Percentiles rank a stretch among this genome's conserved stretches.
Conservation (phyloP, 2,113 vertebrate species). For the Grammomys surdaster region DNA sequence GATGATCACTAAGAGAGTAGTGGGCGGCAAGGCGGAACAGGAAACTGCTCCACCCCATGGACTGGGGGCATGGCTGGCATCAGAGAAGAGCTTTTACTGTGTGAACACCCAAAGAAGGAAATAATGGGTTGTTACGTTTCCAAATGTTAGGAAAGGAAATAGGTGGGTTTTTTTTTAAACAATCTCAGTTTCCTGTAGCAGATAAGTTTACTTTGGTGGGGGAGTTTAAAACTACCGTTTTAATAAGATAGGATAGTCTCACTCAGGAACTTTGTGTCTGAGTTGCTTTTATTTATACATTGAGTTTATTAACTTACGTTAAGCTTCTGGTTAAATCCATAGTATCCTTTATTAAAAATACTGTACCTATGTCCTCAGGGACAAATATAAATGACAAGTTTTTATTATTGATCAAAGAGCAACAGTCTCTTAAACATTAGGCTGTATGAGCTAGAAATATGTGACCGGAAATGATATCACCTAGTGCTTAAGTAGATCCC, state of each 20-base stretch:
- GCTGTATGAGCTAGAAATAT: not conserved
- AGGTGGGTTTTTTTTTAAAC: not conserved
- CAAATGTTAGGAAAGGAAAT: constrained; percentile 41
- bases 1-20: not conserved
- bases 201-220: constrained; percentile 51
- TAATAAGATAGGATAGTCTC: not conserved
- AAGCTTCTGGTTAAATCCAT: not conserved
- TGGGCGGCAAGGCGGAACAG: not conserved
- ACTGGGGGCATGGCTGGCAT: not conserved
- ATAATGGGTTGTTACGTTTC: constrained; percentile 10
- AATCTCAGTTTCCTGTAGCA: constrained; percentile 63
- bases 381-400: constrained; percentile 31
- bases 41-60: not conserved
- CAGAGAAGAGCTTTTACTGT: constrained; percentile 45
- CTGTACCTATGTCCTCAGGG: not conserved
- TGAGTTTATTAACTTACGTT: not conserved
- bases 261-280: constrained; percentile 39
- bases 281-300: not conserved
- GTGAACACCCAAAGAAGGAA: constrained; percentile 14
- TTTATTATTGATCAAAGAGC: not conserved
- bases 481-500: not conserved
- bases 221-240: not conserved
- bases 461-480: not conserved
- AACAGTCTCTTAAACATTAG: constrained; percentile 21
- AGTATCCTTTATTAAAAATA: not conserved